These are phyloP conservation scores for Mola mola DNA, from an alignment of 2,113 vertebrate species.

Conservation along the genomic window DNA sequence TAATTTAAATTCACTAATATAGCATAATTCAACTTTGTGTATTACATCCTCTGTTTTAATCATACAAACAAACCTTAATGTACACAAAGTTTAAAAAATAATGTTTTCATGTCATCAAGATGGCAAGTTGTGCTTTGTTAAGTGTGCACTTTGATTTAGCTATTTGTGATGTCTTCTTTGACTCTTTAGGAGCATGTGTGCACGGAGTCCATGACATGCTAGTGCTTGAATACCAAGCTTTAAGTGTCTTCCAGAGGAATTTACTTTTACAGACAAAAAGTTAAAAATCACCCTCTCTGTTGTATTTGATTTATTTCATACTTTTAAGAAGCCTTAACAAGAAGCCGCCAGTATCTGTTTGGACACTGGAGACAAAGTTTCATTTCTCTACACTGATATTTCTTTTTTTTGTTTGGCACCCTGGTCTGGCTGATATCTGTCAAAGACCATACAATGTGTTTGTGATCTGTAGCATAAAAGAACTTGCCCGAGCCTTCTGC, in stretches of 20 bases:
- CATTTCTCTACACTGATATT: conserved; percentile 28
- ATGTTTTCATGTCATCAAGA: too few species aligned
- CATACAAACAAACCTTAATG: background rate
- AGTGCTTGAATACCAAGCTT: too few species aligned
- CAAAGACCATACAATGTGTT: conserved; percentile 54
- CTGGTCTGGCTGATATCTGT: conserved; percentile 50
- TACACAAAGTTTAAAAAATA: too few species aligned
- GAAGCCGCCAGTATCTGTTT: conserved; percentile 31
- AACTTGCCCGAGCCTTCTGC: conserved; percentile 25
- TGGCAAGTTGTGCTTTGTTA: too few species aligned
- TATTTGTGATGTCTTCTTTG: too few species aligned
- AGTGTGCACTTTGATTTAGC: too few species aligned
- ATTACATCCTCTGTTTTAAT: background rate
- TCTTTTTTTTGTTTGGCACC: conserved; percentile 55
- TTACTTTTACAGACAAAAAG: conserved; percentile 26
- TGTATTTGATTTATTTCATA: conserved; percentile 39
- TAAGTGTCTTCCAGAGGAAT: conserved; percentile 28
- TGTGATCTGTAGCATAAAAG: conserved; percentile 66
- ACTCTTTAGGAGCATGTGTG: too few species aligned
- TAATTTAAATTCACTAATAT: background rate
- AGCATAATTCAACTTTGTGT: background rate
- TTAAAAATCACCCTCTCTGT: conserved; percentile 38
- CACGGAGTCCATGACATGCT: too few species aligned
- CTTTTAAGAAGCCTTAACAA: conserved; percentile 2
- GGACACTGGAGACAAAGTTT: conserved; percentile 39